These are phyloP conservation scores for Bothrops alternatus DNA, from an alignment of 2,797 vertebrate genomes.

Conservation along the genomic window DNA sequence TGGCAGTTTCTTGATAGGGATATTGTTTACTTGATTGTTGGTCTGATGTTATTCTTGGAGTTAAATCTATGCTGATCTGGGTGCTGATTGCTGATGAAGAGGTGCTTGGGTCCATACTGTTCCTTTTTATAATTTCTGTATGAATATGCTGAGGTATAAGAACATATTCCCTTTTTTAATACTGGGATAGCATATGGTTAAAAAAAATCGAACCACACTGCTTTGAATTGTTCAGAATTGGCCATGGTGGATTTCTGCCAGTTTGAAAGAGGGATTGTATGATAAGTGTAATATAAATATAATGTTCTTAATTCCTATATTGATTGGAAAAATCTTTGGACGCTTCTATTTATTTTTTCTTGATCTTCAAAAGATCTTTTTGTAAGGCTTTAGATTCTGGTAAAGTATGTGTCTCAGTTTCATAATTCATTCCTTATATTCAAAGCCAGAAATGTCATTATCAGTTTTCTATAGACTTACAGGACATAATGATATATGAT, in stretches of 20 bases:
- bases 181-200: neutral
- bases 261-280: neutral
- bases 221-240: neutral
- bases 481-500: neutral
- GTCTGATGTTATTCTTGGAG: neutral
- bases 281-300: neutral
- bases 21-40: neutral
- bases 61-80: neutral
- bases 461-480: neutral
- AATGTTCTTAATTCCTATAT: neutral
- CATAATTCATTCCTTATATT: neutral
- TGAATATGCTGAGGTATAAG: neutral
- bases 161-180: neutral
- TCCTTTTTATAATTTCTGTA: neutral
- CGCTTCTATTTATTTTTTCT: neutral
- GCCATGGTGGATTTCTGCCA: neutral
- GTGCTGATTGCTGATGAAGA: neutral
- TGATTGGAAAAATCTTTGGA: neutral
- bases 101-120: neutral
- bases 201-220: neutral
- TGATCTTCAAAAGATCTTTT: neutral
- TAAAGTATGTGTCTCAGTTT: neutral
- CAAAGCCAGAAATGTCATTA: neutral
- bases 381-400: neutral
- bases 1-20: neutral